phyloP scores from a whole-genome alignment of 2,888 invertebrate genomes.

The Oxystoma pomonae region DNA sequence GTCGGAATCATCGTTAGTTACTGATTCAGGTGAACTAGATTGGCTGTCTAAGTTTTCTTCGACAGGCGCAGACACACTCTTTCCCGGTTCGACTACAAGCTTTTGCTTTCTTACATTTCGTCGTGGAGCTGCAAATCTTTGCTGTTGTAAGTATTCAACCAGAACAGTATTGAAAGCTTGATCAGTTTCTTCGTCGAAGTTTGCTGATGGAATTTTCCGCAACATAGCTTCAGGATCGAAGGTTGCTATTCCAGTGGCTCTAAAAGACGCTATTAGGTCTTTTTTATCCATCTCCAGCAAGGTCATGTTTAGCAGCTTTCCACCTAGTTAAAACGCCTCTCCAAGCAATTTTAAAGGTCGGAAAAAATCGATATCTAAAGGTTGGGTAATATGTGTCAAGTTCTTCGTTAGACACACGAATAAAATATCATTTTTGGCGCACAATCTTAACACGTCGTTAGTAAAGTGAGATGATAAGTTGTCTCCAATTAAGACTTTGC shows the following conservation, averaged over 20 bases:
- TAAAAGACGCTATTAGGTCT: constrained; percentile 21
- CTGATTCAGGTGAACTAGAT: constrained; percentile 13
- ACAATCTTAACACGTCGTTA: too few species aligned
- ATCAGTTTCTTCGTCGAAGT: too few species aligned
- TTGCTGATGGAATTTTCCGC: constrained; percentile 11
- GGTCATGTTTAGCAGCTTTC: constrained; percentile 8
- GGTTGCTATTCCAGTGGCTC: constrained; percentile 23
- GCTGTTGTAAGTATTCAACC: constrained; percentile 23
- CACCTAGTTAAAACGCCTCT: constrained; percentile 15
- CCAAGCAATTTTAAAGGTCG: constrained; percentile 32
- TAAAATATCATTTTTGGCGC: too few species aligned
- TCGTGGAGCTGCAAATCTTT: constrained; percentile 19
- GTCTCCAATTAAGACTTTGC: too few species aligned
- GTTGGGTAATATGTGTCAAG: constrained; percentile 32
- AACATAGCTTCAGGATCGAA: constrained; percentile 23
- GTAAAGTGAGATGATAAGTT: too few species aligned
- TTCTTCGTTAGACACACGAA: too few species aligned
- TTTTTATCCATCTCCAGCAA: constrained; percentile 5
- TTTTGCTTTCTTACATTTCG: constrained; percentile 19
- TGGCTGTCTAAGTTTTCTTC: constrained; percentile 21
- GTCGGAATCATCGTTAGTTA: constrained; percentile 22
- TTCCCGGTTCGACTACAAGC: constrained; percentile 20
- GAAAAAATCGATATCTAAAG: constrained; percentile 34
- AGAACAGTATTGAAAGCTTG: too few species aligned
- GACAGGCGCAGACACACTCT: constrained; percentile 17